Evolutionary conservation across 2,888 invertebrate genomes (phyloP).

Genomic region (Hemithea aestivaria): DNA sequence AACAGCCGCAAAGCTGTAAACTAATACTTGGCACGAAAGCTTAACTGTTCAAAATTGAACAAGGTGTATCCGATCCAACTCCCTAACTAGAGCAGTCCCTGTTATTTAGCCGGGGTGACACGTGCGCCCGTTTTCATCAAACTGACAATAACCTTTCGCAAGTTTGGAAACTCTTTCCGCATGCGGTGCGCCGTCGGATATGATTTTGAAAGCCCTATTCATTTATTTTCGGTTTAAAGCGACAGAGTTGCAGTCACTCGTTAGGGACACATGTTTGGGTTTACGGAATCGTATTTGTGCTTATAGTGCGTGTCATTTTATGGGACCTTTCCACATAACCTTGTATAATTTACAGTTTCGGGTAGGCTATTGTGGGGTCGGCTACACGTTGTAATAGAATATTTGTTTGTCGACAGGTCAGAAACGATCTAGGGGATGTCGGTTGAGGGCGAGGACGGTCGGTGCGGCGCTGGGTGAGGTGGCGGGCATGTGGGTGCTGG

Average conservation of each 20-base stretch:
- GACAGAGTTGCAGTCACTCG: slow-evolving; percentile 4
- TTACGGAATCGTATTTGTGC: slow-evolving; percentile 3
- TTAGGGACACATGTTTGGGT: slow-evolving; percentile 6
- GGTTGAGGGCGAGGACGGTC: slow-evolving; percentile 59
- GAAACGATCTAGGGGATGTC: slow-evolving; percentile 59
- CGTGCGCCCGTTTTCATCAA: slow-evolving; percentile 25
- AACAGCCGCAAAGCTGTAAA: slow-evolving; percentile 41
- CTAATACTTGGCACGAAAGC: slow-evolving; percentile 41
- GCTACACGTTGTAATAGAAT: neutral
- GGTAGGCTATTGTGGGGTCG: too few relatives aligned
- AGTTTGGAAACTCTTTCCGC: slow-evolving; percentile 22
- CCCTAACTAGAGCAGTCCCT: slow-evolving; percentile 18
- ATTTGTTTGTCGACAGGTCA: slow-evolving; percentile 44
- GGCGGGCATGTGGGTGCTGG: slow-evolving; percentile 80
- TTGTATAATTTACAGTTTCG: too few relatives aligned
- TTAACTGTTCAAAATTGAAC: slow-evolving; percentile 36
- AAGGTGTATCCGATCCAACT: slow-evolving; percentile 32
- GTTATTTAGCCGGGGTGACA: slow-evolving; percentile 21
- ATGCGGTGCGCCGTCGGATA: slow-evolving; percentile 20
- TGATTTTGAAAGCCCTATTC: slow-evolving; percentile 22
- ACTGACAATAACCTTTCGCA: slow-evolving; percentile 26
- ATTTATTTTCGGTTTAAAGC: slow-evolving; percentile 18
- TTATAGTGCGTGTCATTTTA: too few relatives aligned
- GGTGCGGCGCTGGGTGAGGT: slow-evolving; percentile 67
- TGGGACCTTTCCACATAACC: too few relatives aligned